These are phyloP conservation scores for Hyles lineata DNA, from an alignment of 2,888 invertebrate genomes.

Conservation along the genomic window DNA sequence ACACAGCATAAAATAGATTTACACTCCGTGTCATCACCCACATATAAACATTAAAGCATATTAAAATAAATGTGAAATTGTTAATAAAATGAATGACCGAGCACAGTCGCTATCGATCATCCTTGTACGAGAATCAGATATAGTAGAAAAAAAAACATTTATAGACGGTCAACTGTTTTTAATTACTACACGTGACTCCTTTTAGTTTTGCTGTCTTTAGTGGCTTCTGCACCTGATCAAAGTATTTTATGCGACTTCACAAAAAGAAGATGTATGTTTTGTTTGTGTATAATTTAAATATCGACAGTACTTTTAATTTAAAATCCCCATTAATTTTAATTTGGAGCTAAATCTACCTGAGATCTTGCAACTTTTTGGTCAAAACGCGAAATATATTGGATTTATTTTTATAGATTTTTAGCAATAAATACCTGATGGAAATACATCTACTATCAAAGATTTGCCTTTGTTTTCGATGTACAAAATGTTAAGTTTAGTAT, in stretches of 20 bases:
- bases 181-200: neutral
- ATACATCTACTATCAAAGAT: too few relatives aligned
- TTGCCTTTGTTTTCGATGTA: too few relatives aligned
- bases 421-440: too few relatives aligned
- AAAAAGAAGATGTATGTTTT: neutral
- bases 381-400: too few relatives aligned
- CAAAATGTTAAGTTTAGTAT: too few relatives aligned
- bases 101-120: conserved; percentile 32
- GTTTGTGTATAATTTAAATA: neutral
- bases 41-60: neutral
- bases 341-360: too few relatives aligned
- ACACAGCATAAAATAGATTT: neutral
- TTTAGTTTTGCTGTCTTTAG: neutral
- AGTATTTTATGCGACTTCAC: neutral
- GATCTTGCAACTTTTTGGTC: too few relatives aligned
- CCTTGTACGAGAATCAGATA: conserved; percentile 28
- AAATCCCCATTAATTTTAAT: too few relatives aligned
- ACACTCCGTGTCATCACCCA: neutral
- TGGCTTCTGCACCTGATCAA: neutral
- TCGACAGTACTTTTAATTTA: too few relatives aligned
- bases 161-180: conserved; percentile 15
- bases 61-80: conserved; percentile 12
- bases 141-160: conserved; percentile 28
- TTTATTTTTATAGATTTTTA: too few relatives aligned
- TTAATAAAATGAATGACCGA: conserved; percentile 36